Evolutionary conservation across 1,140 invertebrate species (phyloP), one percentile per base, ranked within the genome.

Genomic region (Diachasmimorpha longicaudata): DNA sequence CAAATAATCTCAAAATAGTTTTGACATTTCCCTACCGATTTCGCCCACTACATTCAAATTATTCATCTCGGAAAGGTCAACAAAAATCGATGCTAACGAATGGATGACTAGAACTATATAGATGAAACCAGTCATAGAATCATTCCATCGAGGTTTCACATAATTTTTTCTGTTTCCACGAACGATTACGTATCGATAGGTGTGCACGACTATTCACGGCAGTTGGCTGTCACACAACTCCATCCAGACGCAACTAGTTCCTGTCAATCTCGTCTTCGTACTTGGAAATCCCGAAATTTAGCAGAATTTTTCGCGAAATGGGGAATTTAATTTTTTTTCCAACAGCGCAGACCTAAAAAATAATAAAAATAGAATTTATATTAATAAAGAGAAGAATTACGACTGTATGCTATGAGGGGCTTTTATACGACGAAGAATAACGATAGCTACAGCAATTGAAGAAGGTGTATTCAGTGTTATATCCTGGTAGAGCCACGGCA

Each of bases 111-210:
- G 10, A 46, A 46, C 44, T 46, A 46, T 3, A 19, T 19, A 46
- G 44, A 19, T 19, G 48, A n/a, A 14, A 14, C 48, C 11, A 52
- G 48, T 19, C 48, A 52, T 52, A 9, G 19, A n/a, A 16, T 52
- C 16, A 52, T n/a, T 52, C 14, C 44, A 46, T 46, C 44, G 11
- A n/a, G n/a, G 1, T 4, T 46, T 10, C n/a, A 46, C n/a, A 46
- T n/a, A 23, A 21, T 48, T 36, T 36, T 72, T 72, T 72, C n/a
- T 19, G 16, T 19, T 52, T 52, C 70, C 36, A n/a, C 70, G 70
- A 72, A 72, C 46, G 48, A 72, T 72, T 72, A 72, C 70, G 70
- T 72, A 31, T 72, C 23, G 39, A 72, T 72, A 31, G 70, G 70
- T 39, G 70, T 71, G 69, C 23, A 71, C 48, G 9, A 42, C 48